phyloP scores from a whole-genome alignment of 2,113 vertebrate genomes.

The Aleadryas rufinucha region DNA sequence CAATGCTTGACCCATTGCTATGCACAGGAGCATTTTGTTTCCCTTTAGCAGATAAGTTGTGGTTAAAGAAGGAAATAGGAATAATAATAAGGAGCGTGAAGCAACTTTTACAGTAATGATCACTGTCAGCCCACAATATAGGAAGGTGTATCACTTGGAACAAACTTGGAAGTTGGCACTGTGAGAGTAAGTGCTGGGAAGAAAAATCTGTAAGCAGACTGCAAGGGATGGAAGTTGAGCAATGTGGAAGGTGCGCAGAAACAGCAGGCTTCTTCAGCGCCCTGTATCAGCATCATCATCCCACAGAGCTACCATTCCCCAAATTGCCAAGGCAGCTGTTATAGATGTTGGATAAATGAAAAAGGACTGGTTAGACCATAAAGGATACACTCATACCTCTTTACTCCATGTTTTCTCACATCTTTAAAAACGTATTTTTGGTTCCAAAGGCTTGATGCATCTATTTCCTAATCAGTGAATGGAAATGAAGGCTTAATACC shows the following conservation, averaged over 20 bases:
- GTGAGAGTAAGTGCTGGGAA: not conserved
- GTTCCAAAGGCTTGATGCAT: not conserved
- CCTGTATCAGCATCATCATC: not conserved
- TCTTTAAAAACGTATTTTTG: not conserved
- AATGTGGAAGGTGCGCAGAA: not conserved
- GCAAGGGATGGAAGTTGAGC: not conserved
- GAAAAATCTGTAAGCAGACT: not conserved
- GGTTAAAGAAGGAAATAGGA: not conserved
- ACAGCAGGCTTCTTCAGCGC: not conserved
- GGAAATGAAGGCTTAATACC: not conserved
- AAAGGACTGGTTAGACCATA: not conserved
- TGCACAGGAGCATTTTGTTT: not conserved
- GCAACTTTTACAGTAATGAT: not conserved
- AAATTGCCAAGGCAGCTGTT: not conserved
- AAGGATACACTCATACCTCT: not conserved
- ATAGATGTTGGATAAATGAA: not conserved
- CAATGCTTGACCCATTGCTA: not conserved
- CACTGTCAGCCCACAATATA: not conserved
- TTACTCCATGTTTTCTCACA: rapidly evolving
- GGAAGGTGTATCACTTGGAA: not conserved
- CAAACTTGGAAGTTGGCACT: not conserved
- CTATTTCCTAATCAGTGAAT: not conserved
- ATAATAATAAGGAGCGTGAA: not conserved
- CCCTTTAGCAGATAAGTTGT: not conserved
- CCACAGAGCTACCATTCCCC: not conserved